Evolutionary conservation across 92 coral and sea anemone genomes (phyloP), one percentile per base, ranked within the genome.

Genomic region (Chrysogorgia sp.): DNA sequence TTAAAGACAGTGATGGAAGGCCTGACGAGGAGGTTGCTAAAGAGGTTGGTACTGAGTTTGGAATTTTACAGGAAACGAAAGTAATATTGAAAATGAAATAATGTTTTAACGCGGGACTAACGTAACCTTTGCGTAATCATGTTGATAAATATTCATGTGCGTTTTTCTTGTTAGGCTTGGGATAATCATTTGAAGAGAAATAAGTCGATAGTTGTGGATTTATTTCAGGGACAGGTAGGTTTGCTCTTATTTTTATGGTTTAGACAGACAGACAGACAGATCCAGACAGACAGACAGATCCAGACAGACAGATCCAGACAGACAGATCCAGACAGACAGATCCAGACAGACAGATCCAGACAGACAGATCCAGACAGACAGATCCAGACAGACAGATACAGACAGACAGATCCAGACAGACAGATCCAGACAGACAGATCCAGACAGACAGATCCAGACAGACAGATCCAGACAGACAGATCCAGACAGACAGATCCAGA

Each of bases 1-100:
- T 93, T 30, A 93, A 93, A 75, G 98, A 93, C 75, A 93, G 97
- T 64, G 98, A 93, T 74, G 98, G 98, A 17, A 74, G 98, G 83
- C 88, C 93, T 60, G 98, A 93, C 78, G 96, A 90, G 58, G 96
- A 88, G 76, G 98, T 93, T 52, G 96, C 98, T 0, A 90, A 85
- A 32, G 98, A 93, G 98, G 98, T 93, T 8, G 34, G 84, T 24
- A n/a, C 15, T 37, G 2, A 12, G 1, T 20, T 1, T 2, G 1
- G 17, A 17, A 45, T 75, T 56, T 34, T 17, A 10, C 15, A 13
- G 28, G 9, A 1, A 12, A 1, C 12, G 30, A 56, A 28, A 56
- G 30, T 20, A 10, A 10, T 56, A 23, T 20, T 13, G 24, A 28
- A 56, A 20, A 10, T 56, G 19, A 48, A 1, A 57, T 21, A 29